Percentiles rank a stretch among this genome's conserved stretches.
Conservation (phyloP, 1,140 invertebrate genomes). For the Neodiprion fabricii region DNA sequence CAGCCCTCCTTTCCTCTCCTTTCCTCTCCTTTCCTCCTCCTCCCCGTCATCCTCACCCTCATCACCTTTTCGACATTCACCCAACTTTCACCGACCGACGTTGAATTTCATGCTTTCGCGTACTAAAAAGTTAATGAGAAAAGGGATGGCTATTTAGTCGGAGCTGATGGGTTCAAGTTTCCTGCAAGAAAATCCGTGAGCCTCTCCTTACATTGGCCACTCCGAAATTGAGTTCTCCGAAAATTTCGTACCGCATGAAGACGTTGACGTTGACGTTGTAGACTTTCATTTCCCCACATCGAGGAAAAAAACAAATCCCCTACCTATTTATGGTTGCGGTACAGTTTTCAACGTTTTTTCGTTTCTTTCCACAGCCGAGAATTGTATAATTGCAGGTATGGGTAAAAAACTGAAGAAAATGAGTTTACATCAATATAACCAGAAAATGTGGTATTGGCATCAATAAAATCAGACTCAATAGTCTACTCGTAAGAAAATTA, state of each 20-base stretch:
- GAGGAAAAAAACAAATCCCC: too few relatives aligned
- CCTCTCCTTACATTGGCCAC: slow-evolving; percentile 31
- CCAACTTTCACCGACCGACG: background rate
- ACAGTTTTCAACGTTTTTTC: background rate
- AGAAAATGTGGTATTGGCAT: too few relatives aligned
- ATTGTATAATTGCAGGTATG: background rate
- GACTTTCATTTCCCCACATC: too few relatives aligned
- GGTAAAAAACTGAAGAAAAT: too few relatives aligned
- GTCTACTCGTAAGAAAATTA: too few relatives aligned
- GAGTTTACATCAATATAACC: too few relatives aligned
- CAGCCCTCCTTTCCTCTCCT: background rate
- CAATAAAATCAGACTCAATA: too few relatives aligned
- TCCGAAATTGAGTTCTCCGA: slow-evolving; percentile 38
- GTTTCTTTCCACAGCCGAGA: background rate
- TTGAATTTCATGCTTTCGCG: slow-evolving; percentile 12
- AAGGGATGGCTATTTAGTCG: slow-evolving; percentile 51
- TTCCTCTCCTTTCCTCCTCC: background rate
- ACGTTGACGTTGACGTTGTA: background rate
- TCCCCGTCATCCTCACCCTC: background rate
- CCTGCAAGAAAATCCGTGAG: slow-evolving; percentile 23
- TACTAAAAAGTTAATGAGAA: slow-evolving; percentile 62
- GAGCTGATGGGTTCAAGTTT: slow-evolving; percentile 16
- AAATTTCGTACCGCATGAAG: slow-evolving; percentile 21
- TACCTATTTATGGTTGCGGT: too few relatives aligned
- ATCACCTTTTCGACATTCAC: too few relatives aligned